Conservation (phyloP, 2,888 invertebrate species). For the Parelbella ahira region DNA sequence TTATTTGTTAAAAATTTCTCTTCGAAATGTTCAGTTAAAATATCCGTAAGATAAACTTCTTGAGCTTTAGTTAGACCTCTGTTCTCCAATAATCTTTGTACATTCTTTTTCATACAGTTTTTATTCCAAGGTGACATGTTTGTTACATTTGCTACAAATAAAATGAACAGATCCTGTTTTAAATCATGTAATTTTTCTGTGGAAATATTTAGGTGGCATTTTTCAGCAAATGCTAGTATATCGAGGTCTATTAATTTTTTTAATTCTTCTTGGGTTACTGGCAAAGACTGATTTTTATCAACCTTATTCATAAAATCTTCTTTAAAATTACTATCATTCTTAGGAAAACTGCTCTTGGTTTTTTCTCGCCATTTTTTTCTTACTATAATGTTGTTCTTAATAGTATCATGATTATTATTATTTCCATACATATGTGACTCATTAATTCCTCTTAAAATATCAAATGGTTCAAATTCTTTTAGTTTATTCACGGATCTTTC, state of each 20-base stretch:
- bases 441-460: too few relatives aligned
- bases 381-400: neutral
- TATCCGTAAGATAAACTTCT: conserved; percentile 38
- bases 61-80: conserved; percentile 37
- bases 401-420: neutral
- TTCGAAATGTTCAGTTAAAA: conserved; percentile 34
- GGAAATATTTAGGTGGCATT: conserved; percentile 13
- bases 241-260: conserved; percentile 17
- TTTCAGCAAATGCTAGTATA: conserved; percentile 19
- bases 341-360: too few relatives aligned
- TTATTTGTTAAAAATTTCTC: conserved; percentile 27
- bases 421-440: too few relatives aligned
- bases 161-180: conserved; percentile 42
- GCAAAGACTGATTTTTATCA: neutral
- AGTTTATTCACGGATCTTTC: too few relatives aligned
- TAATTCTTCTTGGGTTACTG: conserved; percentile 2
- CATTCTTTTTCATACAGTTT: conserved; percentile 37
- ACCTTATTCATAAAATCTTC: too few relatives aligned
- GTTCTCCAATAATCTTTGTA: conserved; percentile 38
- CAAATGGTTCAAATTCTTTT: too few relatives aligned
- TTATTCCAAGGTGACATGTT: conserved; percentile 34
- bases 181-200: conserved; percentile 30
- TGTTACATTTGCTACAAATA: conserved; percentile 40
- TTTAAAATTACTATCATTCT: too few relatives aligned
- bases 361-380: neutral